Base-by-base conservation (phyloP, 2,113 vertebrate species). In the Paraplagusia blochii region DNA sequence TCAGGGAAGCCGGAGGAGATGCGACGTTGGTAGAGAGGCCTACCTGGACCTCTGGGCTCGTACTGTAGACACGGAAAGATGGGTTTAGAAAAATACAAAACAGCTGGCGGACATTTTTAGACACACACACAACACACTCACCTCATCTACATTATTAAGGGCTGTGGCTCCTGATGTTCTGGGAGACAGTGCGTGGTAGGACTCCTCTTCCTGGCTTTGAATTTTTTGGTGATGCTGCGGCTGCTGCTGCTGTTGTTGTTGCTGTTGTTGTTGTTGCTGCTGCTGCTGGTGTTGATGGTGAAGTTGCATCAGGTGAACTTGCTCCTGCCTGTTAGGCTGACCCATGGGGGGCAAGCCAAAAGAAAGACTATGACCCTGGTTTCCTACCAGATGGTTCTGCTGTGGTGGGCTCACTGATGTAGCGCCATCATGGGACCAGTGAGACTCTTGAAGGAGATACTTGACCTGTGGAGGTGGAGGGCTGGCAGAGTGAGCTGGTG, bases 11-110 rank as follows among this genome's bases (percentile, higher is more conserved):
- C 95, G 81, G 95, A 94, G 60, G 97, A 99, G 89, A 98, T 98
- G 87, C 96, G 93, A 82, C 96, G 94, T 91, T 98, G 96, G 93
- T 99, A 99, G 80, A 98, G 94, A 29, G 97, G 97, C 96, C 97
- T 93, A 58, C 97, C 97, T 15, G 97, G 97, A 86, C 97, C 97
- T 90, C 97, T 90, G 70, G 96, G 95, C 93, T 98, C 96, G 95
- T 96, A 99, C 96, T 99, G 81, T 9, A 50, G 11, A 65, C 36
- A 63, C 8, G 29, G 16, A 15, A 44, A 45, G 5, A 53, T 11
- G 34, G 14, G 8, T 5, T 2, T 8, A 15, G 15, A 69, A 29
- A 40, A 42, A 34, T 7, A 8, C 22, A 29, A n/a, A n/a, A n/a
- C n/a, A n/a, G n/a, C n/a, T n/a, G n/a, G n/a, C n/a, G n/a, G n/a